These are phyloP conservation scores for Haemorhous mexicanus DNA, from an alignment of 2,113 vertebrate genomes.

Conservation along the genomic window DNA sequence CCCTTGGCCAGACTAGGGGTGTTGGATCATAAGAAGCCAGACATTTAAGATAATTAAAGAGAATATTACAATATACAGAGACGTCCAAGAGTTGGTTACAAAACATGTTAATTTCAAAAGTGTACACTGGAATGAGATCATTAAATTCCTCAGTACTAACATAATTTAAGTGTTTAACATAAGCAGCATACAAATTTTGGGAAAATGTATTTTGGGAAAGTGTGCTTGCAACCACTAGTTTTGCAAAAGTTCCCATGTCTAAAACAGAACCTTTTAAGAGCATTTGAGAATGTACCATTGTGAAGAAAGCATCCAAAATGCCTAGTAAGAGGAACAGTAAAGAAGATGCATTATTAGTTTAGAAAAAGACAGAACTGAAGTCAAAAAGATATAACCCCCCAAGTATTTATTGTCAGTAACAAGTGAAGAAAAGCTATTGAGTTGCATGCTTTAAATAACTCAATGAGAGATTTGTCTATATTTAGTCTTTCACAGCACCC, in stretches of 20 bases:
- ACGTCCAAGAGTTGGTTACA: not conserved
- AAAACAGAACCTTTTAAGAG: not conserved
- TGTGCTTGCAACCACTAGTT: not conserved
- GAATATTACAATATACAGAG: not conserved
- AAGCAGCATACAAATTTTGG: not conserved
- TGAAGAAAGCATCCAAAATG: not conserved
- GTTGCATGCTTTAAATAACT: not conserved
- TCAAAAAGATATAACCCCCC: not conserved
- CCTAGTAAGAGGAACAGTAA: not conserved
- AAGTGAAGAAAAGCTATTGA: not conserved
- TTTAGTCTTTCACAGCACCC: not conserved
- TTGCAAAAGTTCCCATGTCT: not conserved
- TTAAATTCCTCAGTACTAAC: not conserved
- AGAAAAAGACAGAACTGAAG: not conserved
- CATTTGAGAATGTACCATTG: not conserved
- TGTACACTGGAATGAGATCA: not conserved
- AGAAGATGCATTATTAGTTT: not conserved
- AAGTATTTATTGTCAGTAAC: not conserved
- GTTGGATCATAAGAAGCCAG: not conserved
- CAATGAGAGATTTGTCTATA: not conserved
- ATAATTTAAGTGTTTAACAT: not conserved
- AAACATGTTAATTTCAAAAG: not conserved
- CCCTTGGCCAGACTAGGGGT: not conserved
- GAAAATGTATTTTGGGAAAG: not conserved
- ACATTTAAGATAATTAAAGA: not conserved